A percentile compares a stretch with the other conserved stretches of the same genome.
phyloP scores from a whole-genome alignment of 2,888 invertebrate genomes.

The Chrysopilus asiliformis region DNA sequence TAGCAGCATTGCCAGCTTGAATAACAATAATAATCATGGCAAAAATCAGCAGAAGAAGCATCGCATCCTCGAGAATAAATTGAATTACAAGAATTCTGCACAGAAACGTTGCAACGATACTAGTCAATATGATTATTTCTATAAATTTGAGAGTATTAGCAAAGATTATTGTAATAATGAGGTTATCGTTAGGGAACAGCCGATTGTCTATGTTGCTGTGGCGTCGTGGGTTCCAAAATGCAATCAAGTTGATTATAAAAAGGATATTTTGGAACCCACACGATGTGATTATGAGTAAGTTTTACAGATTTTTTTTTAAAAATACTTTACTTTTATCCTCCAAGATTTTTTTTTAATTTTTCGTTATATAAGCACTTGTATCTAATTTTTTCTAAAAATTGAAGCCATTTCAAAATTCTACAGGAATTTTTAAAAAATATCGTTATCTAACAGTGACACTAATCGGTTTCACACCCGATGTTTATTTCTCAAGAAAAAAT shows the following conservation, averaged over 20 bases:
- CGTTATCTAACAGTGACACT: too few relatives aligned
- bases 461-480: too few relatives aligned
- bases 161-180: slow-evolving; percentile 14
- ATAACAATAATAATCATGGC: slow-evolving; percentile 7
- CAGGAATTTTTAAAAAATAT: too few relatives aligned
- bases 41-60: slow-evolving; percentile 4
- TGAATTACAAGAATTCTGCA: slow-evolving; percentile 4
- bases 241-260: slow-evolving; percentile 23
- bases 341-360: too few relatives aligned
- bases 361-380: too few relatives aligned
- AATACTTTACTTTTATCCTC: too few relatives aligned
- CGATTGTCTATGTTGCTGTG: slow-evolving; percentile 57
- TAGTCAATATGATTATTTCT: slow-evolving; percentile 15
- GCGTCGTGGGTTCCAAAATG: slow-evolving; percentile 65
- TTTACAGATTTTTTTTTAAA: slow-evolving; percentile 5
- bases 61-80: slow-evolving; percentile 8
- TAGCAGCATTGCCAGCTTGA: background rate
- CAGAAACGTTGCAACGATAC: slow-evolving; percentile 7
- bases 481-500: too few relatives aligned
- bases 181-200: slow-evolving; percentile 24
- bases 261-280: slow-evolving; percentile 33
- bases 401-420: too few relatives aligned
- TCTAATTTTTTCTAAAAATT: too few relatives aligned
- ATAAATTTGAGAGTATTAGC: slow-evolving; percentile 17
- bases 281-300: slow-evolving; percentile 32